Evolutionary conservation across 2,888 invertebrate genomes (phyloP), one percentile per base, ranked within the genome.

Genomic region (Laothoe populi): DNA sequence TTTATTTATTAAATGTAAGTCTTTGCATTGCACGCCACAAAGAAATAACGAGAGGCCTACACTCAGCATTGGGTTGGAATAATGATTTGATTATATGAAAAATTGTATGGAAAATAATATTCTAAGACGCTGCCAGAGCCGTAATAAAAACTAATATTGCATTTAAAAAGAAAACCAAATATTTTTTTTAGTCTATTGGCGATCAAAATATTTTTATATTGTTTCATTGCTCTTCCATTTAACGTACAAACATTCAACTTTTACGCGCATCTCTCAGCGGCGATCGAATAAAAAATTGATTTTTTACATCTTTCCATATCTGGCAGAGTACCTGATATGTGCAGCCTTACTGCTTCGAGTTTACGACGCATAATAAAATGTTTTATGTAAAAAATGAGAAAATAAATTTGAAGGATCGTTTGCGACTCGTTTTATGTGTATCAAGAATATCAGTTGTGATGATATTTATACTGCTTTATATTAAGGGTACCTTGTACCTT

Each of bases 301-400:
- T 49, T 60, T 60, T 60, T 60, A 60, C 60, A 60, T 48, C 60
- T 60, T 48, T 53, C 49, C 60, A 60, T 53, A 60, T 60, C 49
- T 16, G 42, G 40, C 40, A 4, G 53, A 23, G 48, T 49, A 60
- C 24, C 60, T 53, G 60, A 60, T 49, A 48, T 26, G 40, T 23
- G 46, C 23, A 46, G 21, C 10, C 24, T 60, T 53, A 60, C 48
- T 40, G 26, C 38, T 35, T 13, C 38, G 24, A 49, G 26, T 48
- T 60, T 60, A 60, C 49, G 60, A 60, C 26, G 40, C 24, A 48
- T 26, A 49, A 60, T 60, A 60, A 60, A 60, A 49, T 5, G 19
- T 24, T 49, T 60, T 40, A 26, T 38, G 26, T 42, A 40, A 24
- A 49, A 59, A 48, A 42, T 24, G 38, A 24, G 23, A 13, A 23